Evolutionary conservation across 2,113 vertebrate genomes (phyloP).

Genomic region (Drymodes brunneopygia): DNA sequence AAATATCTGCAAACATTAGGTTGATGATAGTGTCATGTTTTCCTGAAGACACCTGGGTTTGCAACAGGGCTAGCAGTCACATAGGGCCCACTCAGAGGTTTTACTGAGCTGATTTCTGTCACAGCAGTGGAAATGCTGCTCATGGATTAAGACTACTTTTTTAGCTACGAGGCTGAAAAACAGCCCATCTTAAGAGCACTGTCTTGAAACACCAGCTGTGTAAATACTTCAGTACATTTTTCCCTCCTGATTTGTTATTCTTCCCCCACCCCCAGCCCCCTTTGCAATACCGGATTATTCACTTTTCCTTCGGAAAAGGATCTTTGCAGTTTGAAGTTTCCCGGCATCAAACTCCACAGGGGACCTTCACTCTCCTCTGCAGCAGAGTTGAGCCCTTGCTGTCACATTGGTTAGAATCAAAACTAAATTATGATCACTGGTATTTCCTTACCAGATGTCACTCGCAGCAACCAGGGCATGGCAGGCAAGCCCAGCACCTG

Average conservation of each 20-base stretch:
- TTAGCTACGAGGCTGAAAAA: neutral
- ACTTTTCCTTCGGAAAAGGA: neutral
- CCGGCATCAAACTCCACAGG: neutral
- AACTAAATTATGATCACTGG: neutral
- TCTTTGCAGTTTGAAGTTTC: constrained; percentile 27
- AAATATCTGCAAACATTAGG: neutral
- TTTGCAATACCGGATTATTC: constrained; percentile 11
- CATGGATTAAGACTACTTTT: neutral
- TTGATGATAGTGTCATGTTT: accelerated
- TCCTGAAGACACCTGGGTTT: neutral
- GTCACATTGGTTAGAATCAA: neutral
- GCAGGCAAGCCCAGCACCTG: neutral
- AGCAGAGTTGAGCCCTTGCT: neutral
- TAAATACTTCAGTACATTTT: constrained; percentile 53
- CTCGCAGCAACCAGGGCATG: accelerated
- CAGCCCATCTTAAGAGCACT: neutral
- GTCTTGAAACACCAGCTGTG: constrained; percentile 50
- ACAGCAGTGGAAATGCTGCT: neutral
- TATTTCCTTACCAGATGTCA: neutral
- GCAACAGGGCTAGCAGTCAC: neutral
- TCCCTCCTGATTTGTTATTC: constrained; percentile 53
- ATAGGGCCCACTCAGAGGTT: neutral
- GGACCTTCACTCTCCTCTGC: neutral
- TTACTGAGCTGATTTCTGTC: neutral
- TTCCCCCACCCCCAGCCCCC: neutral